Conservation (phyloP, 2,888 invertebrate species). For the Octonoba sinensis region DNA sequence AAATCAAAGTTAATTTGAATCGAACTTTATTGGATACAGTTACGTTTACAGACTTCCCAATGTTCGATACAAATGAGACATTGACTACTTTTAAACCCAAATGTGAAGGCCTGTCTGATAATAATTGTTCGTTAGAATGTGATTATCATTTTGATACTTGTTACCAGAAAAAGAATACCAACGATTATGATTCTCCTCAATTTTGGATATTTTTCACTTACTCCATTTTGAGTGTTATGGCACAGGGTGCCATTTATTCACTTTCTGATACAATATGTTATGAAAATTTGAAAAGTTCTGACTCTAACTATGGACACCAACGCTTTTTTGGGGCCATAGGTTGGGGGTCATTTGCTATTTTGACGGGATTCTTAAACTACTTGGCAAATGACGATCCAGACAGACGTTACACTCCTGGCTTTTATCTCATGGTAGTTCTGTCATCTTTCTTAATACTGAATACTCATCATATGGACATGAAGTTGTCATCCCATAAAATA, state of each 20-base stretch:
- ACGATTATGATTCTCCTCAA: not conserved
- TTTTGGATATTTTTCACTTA: not conserved
- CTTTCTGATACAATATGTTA: constrained; percentile 92
- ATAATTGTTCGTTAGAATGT: constrained; percentile 78
- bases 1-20: too few relatives aligned
- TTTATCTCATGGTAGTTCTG: constrained; percentile 24
- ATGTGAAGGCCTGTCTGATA: too few relatives aligned
- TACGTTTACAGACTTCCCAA: too few relatives aligned
- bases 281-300: constrained; percentile 82
- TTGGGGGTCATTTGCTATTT: constrained; percentile 83
- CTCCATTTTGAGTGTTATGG: constrained; percentile 68
- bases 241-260: constrained; percentile 87
- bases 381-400: not conserved
- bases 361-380: constrained; percentile 85
- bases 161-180: constrained; percentile 77
- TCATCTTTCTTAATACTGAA: constrained; percentile 7
- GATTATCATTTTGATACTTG: constrained; percentile 82
- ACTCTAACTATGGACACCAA: constrained; percentile 85
- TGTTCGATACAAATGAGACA: too few relatives aligned
- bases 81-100: too few relatives aligned
- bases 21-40: too few relatives aligned
- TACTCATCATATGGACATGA: constrained; percentile 11
- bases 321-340: constrained; percentile 90
- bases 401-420: constrained; percentile 24
- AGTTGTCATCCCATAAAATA: not conserved